These are phyloP conservation scores for Acrocephalus kingi DNA, from an alignment of 2,113 vertebrate species.

Conservation along the genomic window DNA sequence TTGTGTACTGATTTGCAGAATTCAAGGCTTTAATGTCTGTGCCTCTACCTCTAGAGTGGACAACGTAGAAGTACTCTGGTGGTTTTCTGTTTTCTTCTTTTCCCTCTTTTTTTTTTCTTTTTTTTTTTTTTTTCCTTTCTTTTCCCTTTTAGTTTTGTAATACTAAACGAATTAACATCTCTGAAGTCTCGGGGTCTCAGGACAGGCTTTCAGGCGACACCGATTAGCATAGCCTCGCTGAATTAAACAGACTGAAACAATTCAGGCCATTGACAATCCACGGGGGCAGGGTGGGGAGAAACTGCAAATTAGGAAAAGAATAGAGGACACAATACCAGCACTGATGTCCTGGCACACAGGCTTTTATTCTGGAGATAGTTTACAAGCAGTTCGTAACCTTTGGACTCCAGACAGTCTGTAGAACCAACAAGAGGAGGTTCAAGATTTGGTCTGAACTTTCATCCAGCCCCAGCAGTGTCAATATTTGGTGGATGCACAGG, in stretches of 20 bases:
- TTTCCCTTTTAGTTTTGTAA: background rate
- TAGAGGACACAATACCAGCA: slow-evolving; percentile 29
- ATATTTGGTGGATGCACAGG: slow-evolving; percentile 64
- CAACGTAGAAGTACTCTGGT: background rate
- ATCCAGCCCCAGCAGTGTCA: slow-evolving; percentile 64
- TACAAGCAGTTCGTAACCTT: slow-evolving; percentile 79
- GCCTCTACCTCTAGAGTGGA: background rate
- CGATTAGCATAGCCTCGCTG: slow-evolving; percentile 37
- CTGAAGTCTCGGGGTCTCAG: slow-evolving; percentile 21
- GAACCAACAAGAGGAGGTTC: slow-evolving; percentile 62
- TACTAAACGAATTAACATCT: slow-evolving; percentile 38
- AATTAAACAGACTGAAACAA: slow-evolving; percentile 33
- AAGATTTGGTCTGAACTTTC: slow-evolving; percentile 68
- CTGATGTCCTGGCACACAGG: slow-evolving; percentile 57
- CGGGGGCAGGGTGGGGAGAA: slow-evolving; percentile 18
- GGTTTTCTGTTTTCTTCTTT: background rate
- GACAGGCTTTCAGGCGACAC: slow-evolving; percentile 30
- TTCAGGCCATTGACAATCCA: slow-evolving; percentile 49
- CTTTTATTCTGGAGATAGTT: slow-evolving; percentile 77
- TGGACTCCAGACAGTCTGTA: slow-evolving; percentile 76
- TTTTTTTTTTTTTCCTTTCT: too few relatives aligned
- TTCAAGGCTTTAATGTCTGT: background rate
- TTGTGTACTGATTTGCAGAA: background rate
- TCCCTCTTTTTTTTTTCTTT: accelerated
- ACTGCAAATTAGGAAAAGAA: slow-evolving; percentile 57